phyloP scores from a whole-genome alignment of 2,888 invertebrate species.

The Lymantria monacha region DNA sequence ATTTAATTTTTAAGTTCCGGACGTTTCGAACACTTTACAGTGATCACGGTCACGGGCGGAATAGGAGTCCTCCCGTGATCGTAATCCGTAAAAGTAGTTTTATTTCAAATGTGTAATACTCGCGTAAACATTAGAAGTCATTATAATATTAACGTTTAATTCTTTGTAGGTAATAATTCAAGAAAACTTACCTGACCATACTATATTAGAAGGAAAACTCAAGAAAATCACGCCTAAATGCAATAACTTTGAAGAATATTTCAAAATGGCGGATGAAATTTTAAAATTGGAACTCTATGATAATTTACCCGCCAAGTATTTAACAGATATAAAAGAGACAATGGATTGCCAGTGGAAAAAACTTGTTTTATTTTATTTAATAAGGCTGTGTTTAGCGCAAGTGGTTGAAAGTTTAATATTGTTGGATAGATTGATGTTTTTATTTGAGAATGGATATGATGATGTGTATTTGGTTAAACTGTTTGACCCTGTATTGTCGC shows the following conservation, averaged over 20 bases:
- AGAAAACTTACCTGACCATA: slow-evolving; percentile 47
- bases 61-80: too few relatives aligned
- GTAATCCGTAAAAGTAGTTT: too few relatives aligned
- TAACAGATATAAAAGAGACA: slow-evolving; percentile 39
- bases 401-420: slow-evolving; percentile 91
- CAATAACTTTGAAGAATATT: slow-evolving; percentile 86
- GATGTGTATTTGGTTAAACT: slow-evolving; percentile 85
- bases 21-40: too few relatives aligned
- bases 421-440: slow-evolving; percentile 90
- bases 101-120: too few relatives aligned
- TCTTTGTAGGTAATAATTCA: slow-evolving; percentile 64
- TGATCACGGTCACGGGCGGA: too few relatives aligned
- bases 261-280: slow-evolving; percentile 84
- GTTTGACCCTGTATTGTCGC: slow-evolving; percentile 93
- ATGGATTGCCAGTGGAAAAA: slow-evolving; percentile 73
- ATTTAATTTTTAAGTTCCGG: too few relatives aligned
- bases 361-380: slow-evolving; percentile 88
- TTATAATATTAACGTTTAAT: too few relatives aligned
- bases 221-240: slow-evolving; percentile 84
- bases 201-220: slow-evolving; percentile 76
- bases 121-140: too few relatives aligned
- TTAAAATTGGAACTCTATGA: slow-evolving; percentile 78
- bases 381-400: slow-evolving; percentile 89
- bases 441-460: slow-evolving; percentile 84
- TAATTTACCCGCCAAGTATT: slow-evolving; percentile 50